Evolutionary conservation across 2,888 invertebrate genomes (phyloP), one percentile per base, ranked within the genome.

Genomic region (Torymus tubicola): DNA sequence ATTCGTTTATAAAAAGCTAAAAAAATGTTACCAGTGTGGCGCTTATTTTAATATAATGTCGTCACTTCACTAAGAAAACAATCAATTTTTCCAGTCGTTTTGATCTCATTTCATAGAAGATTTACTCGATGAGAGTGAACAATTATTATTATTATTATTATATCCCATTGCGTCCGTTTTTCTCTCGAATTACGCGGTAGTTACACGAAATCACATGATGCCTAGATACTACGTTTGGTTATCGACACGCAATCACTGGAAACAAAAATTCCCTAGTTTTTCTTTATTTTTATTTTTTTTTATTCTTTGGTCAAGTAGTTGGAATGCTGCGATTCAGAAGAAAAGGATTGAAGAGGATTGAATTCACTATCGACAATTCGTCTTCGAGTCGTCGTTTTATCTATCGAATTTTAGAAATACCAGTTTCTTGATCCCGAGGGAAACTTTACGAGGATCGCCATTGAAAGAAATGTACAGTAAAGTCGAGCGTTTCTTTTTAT

Each of bases 11-110:
- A 67, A 67, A 75, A 73, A 67, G 58, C 60, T 52, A 75, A 67
- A 74, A 74, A 67, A 67, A 75, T 75, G 50, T 75, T 75, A 75
- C 74, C 60, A 67, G 74, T 67, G 18, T 60, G 67, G n/a, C 55
- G 64, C 24, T 16, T 65, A 13, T 12, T 65, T 14, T 31, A 69
- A 16, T 5, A 16, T n/a, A 2, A 55, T 52, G 24, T 67, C 74
- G 21, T 75, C 74, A 60, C 74, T 75, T 67, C 67, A 52, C 24
- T 75, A 67, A 75, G 74, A 75, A 75, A 75, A 67, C 60, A 58
- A 67, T 24, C 60, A 24, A 67, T 67, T 75, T 67, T 75, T 67
- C 74, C 67, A 75, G 65, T 75, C 65, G 10, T 67, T 75, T 75
- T 52, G 31, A 74, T 75, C 52, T 67, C 60, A 71, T 52, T 21